Base-by-base conservation (phyloP, 2,888 invertebrate species). In the Bruchidius siliquastri region DNA sequence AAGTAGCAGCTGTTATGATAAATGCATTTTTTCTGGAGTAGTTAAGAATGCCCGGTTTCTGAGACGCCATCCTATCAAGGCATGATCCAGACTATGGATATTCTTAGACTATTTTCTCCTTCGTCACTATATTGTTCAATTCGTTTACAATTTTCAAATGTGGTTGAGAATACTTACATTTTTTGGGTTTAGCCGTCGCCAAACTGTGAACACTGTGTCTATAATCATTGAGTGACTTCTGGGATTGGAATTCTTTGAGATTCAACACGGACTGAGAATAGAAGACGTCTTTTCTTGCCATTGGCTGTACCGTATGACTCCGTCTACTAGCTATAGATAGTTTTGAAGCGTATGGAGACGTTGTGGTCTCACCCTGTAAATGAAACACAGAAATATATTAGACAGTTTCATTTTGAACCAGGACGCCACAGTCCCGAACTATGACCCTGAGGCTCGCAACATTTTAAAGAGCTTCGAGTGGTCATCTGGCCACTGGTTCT, bases 271-370 rank as follows among this genome's bases (percentile, higher is more conserved):
- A 97, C 22, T 98, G 98, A 1, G 97, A 96, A 87, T 98, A 98
- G 89, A 99, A 98, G 83, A 98, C 97, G 87, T 99, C 99, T 84
- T 97, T 97, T 72, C 97, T 90, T 4, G 97, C 96, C 87, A 98
- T 88, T 2, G 98, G 98, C 21, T 97, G 91, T 22, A 96, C 92
- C 88, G 95, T 88, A 77, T 88, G 89, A 79, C 90, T 90, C 67
- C 67, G 74, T 70, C 74, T 73, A 21, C 84, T 82, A 20, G 85
- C 80, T 73, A 85, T 76, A n/a, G 92, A 92, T 74, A 92, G 83
- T 83, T 92, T 93, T 75, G 92, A 91, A 21, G 89, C 88, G 78
- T 89, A 90, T 83, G 92, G 90, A 84, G 92, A 92, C 91, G 91
- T 81, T 83, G 93, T 93, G 10, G 88, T 85, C 80, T 93, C 92